phyloP scores from a whole-genome alignment of 2,113 vertebrate species.

The Nerophis ophidion region DNA sequence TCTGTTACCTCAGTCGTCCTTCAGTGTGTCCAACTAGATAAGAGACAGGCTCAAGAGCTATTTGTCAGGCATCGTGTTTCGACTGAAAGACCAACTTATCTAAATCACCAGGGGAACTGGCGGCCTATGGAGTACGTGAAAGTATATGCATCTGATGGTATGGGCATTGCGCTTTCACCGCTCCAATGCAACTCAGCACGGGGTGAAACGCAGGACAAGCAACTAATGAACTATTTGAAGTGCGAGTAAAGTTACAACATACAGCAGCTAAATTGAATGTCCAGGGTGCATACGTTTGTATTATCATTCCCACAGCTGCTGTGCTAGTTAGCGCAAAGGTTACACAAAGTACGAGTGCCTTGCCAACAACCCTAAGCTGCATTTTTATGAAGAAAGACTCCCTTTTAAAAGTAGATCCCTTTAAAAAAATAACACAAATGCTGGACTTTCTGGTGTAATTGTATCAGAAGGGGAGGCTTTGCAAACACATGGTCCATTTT shows the following conservation, averaged over 20 bases:
- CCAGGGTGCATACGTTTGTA: slow-evolving; percentile 42
- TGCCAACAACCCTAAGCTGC: slow-evolving; percentile 35
- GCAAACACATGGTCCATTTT: slow-evolving; percentile 4
- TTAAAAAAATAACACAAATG: slow-evolving; percentile 20
- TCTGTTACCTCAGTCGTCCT: slow-evolving; percentile 1
- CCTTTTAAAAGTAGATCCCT: slow-evolving; percentile 11
- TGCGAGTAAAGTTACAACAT: slow-evolving; percentile 36
- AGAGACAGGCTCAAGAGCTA: slow-evolving; percentile 21
- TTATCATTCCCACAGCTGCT: slow-evolving; percentile 43
- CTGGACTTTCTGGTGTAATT: slow-evolving; percentile 7
- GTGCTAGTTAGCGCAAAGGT: slow-evolving; percentile 49
- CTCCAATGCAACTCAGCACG: slow-evolving; percentile 21
- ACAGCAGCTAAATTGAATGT: slow-evolving; percentile 33
- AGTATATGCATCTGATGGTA: slow-evolving; percentile 43
- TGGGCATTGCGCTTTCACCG: slow-evolving; percentile 21
- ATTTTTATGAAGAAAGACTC: slow-evolving; percentile 31
- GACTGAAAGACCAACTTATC: slow-evolving; percentile 34
- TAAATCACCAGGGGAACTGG: slow-evolving; percentile 25
- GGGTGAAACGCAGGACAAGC: slow-evolving; percentile 47
- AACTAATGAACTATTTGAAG: slow-evolving; percentile 53
- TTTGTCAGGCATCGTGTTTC: slow-evolving; percentile 33
- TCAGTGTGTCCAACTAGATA: neutral
- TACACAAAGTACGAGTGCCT: slow-evolving; percentile 38
- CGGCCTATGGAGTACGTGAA: slow-evolving; percentile 18
- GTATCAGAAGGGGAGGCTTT: slow-evolving; percentile 3